These are phyloP conservation scores for Rhynchopsitta pachyrhyncha DNA, from an alignment of 2,113 vertebrate species.

Conservation along the genomic window DNA sequence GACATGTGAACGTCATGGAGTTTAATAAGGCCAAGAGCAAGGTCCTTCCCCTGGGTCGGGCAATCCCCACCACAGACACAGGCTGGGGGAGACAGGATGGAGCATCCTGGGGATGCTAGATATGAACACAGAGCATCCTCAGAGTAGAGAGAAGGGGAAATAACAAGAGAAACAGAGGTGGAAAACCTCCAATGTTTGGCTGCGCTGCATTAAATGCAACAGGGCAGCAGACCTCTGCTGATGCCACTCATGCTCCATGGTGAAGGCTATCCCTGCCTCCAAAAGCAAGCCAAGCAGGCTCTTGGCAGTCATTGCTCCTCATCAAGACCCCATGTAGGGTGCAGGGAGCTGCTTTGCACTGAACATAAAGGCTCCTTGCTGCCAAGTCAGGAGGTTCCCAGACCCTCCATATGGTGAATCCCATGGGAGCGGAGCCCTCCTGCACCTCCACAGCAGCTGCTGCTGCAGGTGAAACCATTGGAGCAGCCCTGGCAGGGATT, in stretches of 20 bases:
- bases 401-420: fast-evolving
- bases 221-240: neutral
- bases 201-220: neutral
- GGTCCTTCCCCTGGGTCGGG: neutral
- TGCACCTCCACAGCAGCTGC: neutral
- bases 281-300: neutral
- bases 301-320: neutral
- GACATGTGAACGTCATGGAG: neutral
- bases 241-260: fast-evolving
- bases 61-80: neutral
- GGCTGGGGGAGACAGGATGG: neutral
- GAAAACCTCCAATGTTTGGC: neutral
- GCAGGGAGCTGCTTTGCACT: fast-evolving
- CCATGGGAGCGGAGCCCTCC: fast-evolving
- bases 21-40: neutral
- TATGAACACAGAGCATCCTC: neutral
- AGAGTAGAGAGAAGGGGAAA: neutral
- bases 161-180: neutral
- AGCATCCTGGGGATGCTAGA: neutral
- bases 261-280: neutral
- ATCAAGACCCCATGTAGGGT: neutral
- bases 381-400: neutral
- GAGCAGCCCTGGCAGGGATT: neutral
- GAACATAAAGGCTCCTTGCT: neutral
- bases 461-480: neutral